Evolutionary conservation across 2,113 vertebrate genomes (phyloP).

Genomic region (Arizona elegans): DNA sequence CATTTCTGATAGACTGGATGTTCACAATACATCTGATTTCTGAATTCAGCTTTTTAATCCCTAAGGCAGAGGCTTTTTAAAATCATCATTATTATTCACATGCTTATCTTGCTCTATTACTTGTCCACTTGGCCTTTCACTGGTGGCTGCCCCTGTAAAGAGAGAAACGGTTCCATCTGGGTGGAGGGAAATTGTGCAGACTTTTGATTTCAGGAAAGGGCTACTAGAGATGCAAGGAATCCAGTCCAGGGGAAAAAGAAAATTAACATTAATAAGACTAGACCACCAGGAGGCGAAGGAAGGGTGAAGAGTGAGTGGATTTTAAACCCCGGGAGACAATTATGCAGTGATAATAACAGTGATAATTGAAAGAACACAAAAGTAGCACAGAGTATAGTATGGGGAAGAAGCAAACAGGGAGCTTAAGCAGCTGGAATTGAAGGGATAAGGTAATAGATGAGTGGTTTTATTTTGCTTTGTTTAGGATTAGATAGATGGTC

Average conservation of each 20-base stretch:
- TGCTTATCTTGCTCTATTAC: slow-evolving; percentile 28
- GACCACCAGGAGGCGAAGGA: neutral
- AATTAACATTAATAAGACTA: neutral
- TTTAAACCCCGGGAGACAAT: slow-evolving; percentile 3
- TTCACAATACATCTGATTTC: slow-evolving; percentile 20
- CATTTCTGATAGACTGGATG: neutral
- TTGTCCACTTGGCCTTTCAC: slow-evolving; percentile 5
- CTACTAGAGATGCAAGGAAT: slow-evolving; percentile 14
- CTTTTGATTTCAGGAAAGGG: slow-evolving; percentile 42
- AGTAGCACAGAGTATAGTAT: neutral
- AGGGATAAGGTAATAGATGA: neutral
- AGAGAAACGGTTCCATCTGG: slow-evolving; percentile 31
- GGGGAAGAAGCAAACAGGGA: neutral
- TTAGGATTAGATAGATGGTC: neutral
- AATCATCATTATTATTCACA: neutral
- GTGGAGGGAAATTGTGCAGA: slow-evolving; percentile 2
- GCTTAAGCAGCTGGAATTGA: neutral
- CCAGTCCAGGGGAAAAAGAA: neutral
- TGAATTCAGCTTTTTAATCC: neutral
- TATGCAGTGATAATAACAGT: slow-evolving; percentile 10
- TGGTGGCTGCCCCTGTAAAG: slow-evolving; percentile 5
- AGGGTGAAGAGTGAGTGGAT: neutral
- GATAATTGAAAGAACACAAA: neutral
- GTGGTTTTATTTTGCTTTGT: neutral
- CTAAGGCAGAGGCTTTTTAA: neutral